Conservation (phyloP, 2,888 invertebrate genomes). For the Alloplasta piceator region DNA sequence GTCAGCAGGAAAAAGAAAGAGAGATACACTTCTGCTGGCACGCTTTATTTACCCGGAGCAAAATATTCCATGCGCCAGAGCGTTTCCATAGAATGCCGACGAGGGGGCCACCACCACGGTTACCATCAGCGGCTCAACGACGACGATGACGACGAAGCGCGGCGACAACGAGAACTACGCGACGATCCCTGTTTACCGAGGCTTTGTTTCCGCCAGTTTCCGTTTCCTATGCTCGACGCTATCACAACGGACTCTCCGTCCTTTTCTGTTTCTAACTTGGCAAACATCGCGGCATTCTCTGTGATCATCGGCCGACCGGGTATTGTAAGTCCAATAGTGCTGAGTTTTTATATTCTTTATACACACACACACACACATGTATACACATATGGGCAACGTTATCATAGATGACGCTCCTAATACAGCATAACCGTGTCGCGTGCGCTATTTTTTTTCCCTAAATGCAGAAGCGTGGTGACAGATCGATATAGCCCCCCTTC, state of each 20-base stretch:
- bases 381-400: not conserved
- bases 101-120: constrained; percentile 4
- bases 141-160: constrained; percentile 32
- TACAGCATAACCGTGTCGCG: constrained; percentile 54
- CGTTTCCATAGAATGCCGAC: constrained; percentile 52
- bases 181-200: constrained; percentile 76
- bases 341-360: constrained; percentile 31
- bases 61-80: constrained; percentile 74
- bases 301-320: constrained; percentile 57
- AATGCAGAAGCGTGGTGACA: constrained; percentile 15
- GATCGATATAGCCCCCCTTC: not conserved
- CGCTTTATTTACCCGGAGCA: constrained; percentile 78
- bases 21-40: constrained; percentile 14
- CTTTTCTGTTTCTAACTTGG: constrained; percentile 57
- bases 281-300: constrained; percentile 81
- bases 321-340: constrained; percentile 32
- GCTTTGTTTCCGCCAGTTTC: constrained; percentile 83
- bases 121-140: constrained; percentile 17
- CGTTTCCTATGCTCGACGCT: constrained; percentile 78
- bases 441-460: constrained; percentile 43
- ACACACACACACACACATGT: not conserved
- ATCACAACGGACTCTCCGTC: constrained; percentile 60
- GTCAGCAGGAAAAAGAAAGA: constrained; percentile 37
- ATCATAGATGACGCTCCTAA: constrained; percentile 37
- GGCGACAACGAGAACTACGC: constrained; percentile 46